Conservation (phyloP, 2,797 vertebrate genomes). For the Sebastolobus alascanus region DNA sequence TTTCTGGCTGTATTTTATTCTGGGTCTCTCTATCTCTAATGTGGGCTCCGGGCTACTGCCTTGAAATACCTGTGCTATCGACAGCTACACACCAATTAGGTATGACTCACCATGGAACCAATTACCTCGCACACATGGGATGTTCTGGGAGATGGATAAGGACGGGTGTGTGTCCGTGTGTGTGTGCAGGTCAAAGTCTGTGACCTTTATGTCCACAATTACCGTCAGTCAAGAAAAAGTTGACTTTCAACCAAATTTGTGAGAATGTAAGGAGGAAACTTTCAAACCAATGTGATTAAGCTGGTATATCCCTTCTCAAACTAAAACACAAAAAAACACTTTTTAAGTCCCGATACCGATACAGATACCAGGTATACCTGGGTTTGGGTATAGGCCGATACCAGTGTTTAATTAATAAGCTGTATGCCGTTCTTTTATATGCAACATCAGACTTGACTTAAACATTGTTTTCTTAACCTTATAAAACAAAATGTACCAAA, state of each 20-base stretch:
- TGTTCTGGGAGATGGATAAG: constrained; percentile 64
- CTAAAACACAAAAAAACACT: neutral
- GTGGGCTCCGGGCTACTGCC: constrained; percentile 30
- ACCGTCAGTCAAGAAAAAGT: constrained; percentile 52
- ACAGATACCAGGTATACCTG: too few relatives aligned
- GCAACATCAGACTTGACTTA: too few relatives aligned
- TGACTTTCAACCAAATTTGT: constrained; percentile 31
- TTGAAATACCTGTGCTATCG: constrained; percentile 68
- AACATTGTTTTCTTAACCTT: too few relatives aligned
- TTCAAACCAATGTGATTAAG: constrained; percentile 3
- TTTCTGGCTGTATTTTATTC: constrained; percentile 32
- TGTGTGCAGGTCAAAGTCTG: constrained; percentile 55
- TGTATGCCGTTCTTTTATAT: too few relatives aligned
- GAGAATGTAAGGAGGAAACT: constrained; percentile 18
- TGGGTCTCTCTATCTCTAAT: constrained; percentile 36
- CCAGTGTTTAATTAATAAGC: too few relatives aligned
- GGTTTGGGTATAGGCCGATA: too few relatives aligned
- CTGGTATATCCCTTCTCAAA: neutral
- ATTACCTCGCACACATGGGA: constrained; percentile 68
- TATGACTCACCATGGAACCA: constrained; percentile 69
- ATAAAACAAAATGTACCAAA: too few relatives aligned
- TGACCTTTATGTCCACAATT: constrained; percentile 66
- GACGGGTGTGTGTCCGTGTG: constrained; percentile 12
- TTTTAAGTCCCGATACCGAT: too few relatives aligned
- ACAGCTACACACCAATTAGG: constrained; percentile 79